A percentile compares a stretch with the other conserved stretches of the same genome.
Evolutionary conservation across 2,888 invertebrate genomes (phyloP).

Genomic region (Helobdella robusta): DNA sequence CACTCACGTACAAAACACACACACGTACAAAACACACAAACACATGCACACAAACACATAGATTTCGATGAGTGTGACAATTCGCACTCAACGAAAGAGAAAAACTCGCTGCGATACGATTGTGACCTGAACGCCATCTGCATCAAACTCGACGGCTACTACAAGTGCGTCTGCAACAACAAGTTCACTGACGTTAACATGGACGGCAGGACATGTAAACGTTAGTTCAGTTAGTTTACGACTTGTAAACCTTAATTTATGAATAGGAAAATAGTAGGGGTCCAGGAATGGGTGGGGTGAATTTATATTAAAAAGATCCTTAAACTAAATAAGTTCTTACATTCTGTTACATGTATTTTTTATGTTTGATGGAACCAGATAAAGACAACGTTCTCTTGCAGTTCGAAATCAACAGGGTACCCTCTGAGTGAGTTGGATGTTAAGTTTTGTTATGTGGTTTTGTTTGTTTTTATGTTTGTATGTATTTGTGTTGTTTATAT

Average conservation of each 20-base stretch:
- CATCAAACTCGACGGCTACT: conserved; percentile 14
- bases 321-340: neutral
- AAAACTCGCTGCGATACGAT: too few species aligned
- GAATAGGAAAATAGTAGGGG: too few species aligned
- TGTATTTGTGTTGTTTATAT: too few species aligned
- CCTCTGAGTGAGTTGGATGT: neutral
- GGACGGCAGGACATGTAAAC: conserved; percentile 12
- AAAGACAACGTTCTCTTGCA: conserved; percentile 15
- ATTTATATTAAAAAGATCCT: too few species aligned
- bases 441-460: neutral
- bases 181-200: neutral
- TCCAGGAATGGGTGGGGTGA: too few species aligned
- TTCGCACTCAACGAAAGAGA: too few species aligned
- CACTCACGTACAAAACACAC: too few species aligned
- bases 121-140: conserved; percentile 20
- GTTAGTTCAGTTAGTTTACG: neutral
- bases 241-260: neutral
- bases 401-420: conserved; percentile 7
- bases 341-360: neutral
- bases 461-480: too few species aligned
- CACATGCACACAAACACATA: too few species aligned
- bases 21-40: too few species aligned
- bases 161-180: conserved; percentile 20
- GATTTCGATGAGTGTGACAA: too few species aligned
- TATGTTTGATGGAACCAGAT: too few species aligned